Evolutionary conservation across 1,140 invertebrate genomes (phyloP).

Genomic region (Ooceraea biroi): DNA sequence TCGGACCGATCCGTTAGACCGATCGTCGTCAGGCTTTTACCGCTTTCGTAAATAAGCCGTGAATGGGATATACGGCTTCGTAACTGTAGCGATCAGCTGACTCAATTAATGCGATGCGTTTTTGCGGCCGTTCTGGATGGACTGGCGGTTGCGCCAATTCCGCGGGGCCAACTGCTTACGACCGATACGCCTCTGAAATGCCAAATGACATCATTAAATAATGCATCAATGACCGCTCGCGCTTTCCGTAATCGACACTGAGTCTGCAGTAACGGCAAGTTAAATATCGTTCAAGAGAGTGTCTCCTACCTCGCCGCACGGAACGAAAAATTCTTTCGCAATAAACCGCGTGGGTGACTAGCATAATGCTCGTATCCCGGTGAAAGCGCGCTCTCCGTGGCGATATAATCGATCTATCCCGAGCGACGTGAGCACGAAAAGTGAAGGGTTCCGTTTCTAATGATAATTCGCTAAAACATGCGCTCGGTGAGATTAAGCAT

Average conservation of each 20-base stretch:
- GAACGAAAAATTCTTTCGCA: slow-evolving; percentile 18
- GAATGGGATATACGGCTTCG: slow-evolving; percentile 2
- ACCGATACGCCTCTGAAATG: background rate
- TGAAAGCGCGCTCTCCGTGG: slow-evolving; percentile 65
- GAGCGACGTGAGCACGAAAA: slow-evolving; percentile 30
- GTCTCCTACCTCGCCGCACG: background rate
- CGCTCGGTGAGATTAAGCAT: slow-evolving; percentile 23
- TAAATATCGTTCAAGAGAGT: background rate
- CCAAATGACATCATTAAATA: background rate
- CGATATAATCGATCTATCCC: slow-evolving; percentile 64
- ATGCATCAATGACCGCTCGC: background rate
- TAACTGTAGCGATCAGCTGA: slow-evolving; percentile 46
- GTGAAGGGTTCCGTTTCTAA: slow-evolving; percentile 30
- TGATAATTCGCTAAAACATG: slow-evolving; percentile 47
- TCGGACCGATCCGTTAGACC: slow-evolving; percentile 32
- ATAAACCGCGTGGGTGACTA: slow-evolving; percentile 64
- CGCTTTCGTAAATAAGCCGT: slow-evolving; percentile 44
- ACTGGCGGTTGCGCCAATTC: background rate
- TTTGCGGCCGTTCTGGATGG: slow-evolving; percentile 30
- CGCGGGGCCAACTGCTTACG: background rate
- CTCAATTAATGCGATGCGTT: slow-evolving; percentile 19
- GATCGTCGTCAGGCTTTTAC: slow-evolving; percentile 33
- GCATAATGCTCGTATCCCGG: slow-evolving; percentile 25
- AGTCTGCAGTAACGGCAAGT: background rate
- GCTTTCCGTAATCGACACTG: background rate